These are phyloP conservation scores for Ascidia mentula DNA, from an alignment of 23 tunicate species.

Conservation along the genomic window DNA sequence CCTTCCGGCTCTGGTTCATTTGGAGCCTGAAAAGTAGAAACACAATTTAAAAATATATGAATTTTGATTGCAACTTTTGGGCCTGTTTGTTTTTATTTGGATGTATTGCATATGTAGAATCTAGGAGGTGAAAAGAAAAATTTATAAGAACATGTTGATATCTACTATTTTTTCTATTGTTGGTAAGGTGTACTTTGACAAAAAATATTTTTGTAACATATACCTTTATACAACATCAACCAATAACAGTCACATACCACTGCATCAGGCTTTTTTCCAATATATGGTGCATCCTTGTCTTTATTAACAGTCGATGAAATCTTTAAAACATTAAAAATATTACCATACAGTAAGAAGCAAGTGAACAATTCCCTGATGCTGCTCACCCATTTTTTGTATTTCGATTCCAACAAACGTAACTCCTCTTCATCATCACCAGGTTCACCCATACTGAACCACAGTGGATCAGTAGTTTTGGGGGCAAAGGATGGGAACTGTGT, in stretches of 20 bases:
- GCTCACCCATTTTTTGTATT: constrained; percentile 42
- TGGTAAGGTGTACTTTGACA: too few relatives aligned
- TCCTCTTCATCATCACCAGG: constrained; percentile 35
- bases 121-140: too few relatives aligned
- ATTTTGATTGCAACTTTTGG: too few relatives aligned
- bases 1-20: constrained; percentile 42
- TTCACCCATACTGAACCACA: constrained; percentile 38
- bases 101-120: too few relatives aligned
- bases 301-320: constrained; percentile 8
- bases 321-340: neutral
- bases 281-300: constrained; percentile 38
- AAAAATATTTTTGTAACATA: too few relatives aligned
- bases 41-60: too few relatives aligned
- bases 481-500: constrained; percentile 43
- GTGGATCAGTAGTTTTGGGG: constrained; percentile 32
- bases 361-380: too few relatives aligned
- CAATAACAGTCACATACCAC: neutral
- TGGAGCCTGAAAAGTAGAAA: neutral
- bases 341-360: neutral
- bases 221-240: too few relatives aligned
- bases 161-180: too few relatives aligned
- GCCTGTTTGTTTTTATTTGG: too few relatives aligned
- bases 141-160: too few relatives aligned
- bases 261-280: constrained; percentile 47
- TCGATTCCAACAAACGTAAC: constrained; percentile 25